Conservation (phyloP, 2,797 vertebrate genomes). For the Hybognathus amarus region DNA sequence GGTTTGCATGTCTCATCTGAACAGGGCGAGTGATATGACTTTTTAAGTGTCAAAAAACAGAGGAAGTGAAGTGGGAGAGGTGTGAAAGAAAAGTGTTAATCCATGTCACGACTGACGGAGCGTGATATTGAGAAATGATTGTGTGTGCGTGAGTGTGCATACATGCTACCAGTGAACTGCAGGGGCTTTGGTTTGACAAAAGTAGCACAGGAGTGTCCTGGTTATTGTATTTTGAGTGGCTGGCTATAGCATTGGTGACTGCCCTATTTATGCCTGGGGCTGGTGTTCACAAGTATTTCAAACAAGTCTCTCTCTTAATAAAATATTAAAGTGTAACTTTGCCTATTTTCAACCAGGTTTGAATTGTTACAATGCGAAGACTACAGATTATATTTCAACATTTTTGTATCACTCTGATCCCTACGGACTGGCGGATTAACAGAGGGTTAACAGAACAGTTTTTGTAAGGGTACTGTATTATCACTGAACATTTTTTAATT, state of each 20-base stretch:
- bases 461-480: too few relatives aligned
- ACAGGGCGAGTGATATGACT: not conserved
- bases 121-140: constrained; percentile 40
- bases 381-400: not conserved
- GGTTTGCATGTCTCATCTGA: constrained; percentile 11
- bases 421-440: too few relatives aligned
- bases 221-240: constrained; percentile 1
- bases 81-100: constrained; percentile 42
- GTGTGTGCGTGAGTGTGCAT: constrained; percentile 9
- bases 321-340: not conserved
- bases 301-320: not conserved
- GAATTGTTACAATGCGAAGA: not conserved
- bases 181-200: not conserved
- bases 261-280: not conserved
- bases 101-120: constrained; percentile 20
- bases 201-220: not conserved
- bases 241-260: not conserved
- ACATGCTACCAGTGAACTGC: not conserved
- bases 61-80: constrained; percentile 14
- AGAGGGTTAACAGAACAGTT: too few relatives aligned
- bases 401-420: not conserved
- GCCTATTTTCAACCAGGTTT: too few relatives aligned
- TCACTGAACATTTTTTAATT: too few relatives aligned
- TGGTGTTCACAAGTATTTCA: not conserved
- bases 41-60: constrained; percentile 24